Evolutionary conservation across 2,113 vertebrate species (phyloP), one percentile per base, ranked within the genome.

Genomic region (Oncorhynchus nerka): DNA sequence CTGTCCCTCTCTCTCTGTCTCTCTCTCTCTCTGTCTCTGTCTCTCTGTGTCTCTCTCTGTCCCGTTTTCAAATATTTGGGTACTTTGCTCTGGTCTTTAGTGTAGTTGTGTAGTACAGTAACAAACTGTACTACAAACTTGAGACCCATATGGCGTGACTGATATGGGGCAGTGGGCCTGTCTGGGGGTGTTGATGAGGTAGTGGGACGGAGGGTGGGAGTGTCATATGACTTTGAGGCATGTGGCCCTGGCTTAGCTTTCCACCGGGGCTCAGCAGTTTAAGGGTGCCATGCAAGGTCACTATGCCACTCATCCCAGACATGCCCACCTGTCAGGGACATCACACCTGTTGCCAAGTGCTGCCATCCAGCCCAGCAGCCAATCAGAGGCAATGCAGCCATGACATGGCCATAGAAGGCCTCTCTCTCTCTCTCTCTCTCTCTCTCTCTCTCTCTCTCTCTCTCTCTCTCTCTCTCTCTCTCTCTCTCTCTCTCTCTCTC

Each of bases 291-390:
- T 86, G 86, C 90, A 87, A 88, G 89, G 89, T 84, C 81, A 89
- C 89, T 92, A 93, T 93, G 92, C 86, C 86, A 90, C 57, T 86
- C 90, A 95, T 94, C 90, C 85, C 75, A 81, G 90, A 84, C 87
- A 95, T 93, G 86, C 28, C 83, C 90, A 94, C 91, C 92, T 95
- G 94, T 91, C 94, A 90, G 2, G 79, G 66, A 80, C 90, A 76
- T 88, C 66, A 84, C 94, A 95, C 93, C 93, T 95, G 94, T 92
- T 94, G 92, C 88, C 93, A 90, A 83, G 77, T 73, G 76, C 84
- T 84, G 83, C 77, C 85, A 87, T 72, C 76, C 73, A 75, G 79
- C 28, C 74, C 87, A 81, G 61, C 86, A 86, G 70, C 93, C 91
- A 94, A 94, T 92, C 82, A 64, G 71, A 88, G 76, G 16, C n/a